Conservation (phyloP, 30 jellyfish, hydroid and myxozoan genomes). For the Hydra vulgaris region DNA sequence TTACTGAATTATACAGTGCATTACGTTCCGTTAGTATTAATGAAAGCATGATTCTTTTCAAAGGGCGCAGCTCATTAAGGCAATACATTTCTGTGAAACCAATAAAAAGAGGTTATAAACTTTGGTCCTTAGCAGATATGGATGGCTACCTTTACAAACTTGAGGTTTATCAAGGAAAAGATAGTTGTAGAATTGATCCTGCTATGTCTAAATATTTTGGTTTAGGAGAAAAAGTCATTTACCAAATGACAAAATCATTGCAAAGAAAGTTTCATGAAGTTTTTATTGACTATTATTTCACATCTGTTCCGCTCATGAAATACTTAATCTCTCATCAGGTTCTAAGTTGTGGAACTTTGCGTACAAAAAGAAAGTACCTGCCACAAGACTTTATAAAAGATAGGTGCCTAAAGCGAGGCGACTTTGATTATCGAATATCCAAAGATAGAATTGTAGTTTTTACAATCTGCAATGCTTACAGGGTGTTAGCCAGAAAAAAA, state of each 20-base stretch:
- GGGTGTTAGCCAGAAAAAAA: too few species aligned
- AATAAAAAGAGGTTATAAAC: slow-evolving; percentile 5
- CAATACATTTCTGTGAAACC: not conserved
- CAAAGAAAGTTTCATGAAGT: slow-evolving; percentile 9
- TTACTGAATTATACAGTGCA: too few species aligned
- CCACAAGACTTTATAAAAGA: not conserved
- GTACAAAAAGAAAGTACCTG: not conserved
- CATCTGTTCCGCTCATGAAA: not conserved
- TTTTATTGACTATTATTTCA: slow-evolving; percentile 5
- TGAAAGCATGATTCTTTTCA: too few species aligned
- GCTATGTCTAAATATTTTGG: slow-evolving; percentile 5
- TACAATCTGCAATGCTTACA: too few species aligned
- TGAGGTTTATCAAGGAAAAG: slow-evolving; percentile 5
- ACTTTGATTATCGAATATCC: slow-evolving; percentile 40
- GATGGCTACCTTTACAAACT: slow-evolving; percentile 4
- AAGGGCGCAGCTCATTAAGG: slow-evolving; percentile 4
- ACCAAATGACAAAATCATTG: slow-evolving; percentile 13
- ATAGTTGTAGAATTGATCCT: not conserved
- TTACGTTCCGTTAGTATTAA: too few species aligned
- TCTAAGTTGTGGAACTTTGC: not conserved
- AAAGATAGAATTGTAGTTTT: slow-evolving; percentile 25
- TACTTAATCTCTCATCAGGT: slow-evolving; percentile 3
- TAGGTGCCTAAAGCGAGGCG: slow-evolving; percentile 11
- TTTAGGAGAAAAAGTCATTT: too few species aligned
- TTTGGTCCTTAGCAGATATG: slow-evolving; percentile 8